Evolutionary conservation across 2,113 vertebrate genomes (phyloP).

Genomic region (Callipepla californica): DNA sequence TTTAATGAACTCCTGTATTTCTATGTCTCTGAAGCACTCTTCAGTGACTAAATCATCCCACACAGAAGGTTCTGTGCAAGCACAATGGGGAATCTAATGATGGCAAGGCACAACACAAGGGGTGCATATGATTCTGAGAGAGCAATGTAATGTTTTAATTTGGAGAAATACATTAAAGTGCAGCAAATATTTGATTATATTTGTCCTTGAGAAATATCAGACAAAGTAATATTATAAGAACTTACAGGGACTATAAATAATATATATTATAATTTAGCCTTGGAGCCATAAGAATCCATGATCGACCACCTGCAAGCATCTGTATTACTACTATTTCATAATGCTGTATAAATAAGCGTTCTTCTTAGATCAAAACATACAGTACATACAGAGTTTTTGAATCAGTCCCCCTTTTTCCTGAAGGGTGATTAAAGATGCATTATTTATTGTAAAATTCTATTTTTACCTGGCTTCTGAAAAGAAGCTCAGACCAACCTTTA

Average conservation of each 20-base stretch:
- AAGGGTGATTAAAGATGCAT: neutral
- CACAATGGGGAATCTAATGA: neutral
- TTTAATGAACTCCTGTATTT: neutral
- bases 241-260: neutral
- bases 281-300: neutral
- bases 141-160: neutral
- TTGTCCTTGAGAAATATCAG: conserved; percentile 2
- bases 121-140: neutral
- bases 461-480: neutral
- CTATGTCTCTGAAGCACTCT: neutral
- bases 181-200: conserved; percentile 13
- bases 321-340: neutral
- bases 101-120: neutral
- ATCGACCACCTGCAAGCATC: neutral
- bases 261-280: neutral
- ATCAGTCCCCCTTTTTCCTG: neutral
- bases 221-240: neutral
- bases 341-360: neutral
- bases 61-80: neutral
- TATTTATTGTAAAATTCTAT: neutral
- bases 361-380: neutral
- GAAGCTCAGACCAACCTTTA: neutral
- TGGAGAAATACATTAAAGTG: neutral
- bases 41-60: neutral
- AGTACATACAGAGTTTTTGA: neutral